phyloP scores from a whole-genome alignment of 2,113 vertebrate genomes.

The Felis catus region F.catus_Fca126_mat1.0 CM031416.1:68023501-68024000 shows the following conservation, averaged over 20 bases:
- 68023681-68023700: too few relatives aligned
- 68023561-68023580: too few relatives aligned
- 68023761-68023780: background rate
- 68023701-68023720: background rate
- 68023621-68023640: too few relatives aligned
- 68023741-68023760: background rate
- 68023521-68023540: too few relatives aligned
- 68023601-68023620: too few relatives aligned
- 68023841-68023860: background rate
- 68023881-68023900: background rate
- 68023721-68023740: background rate
- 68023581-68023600: too few relatives aligned
- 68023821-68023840: constrained; percentile 2
- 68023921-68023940: background rate
- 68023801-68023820: background rate
- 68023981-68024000: background rate
- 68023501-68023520: too few relatives aligned
- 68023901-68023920: background rate
- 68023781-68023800: background rate
- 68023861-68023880: background rate
- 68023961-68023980: background rate
- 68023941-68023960: background rate
- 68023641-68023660: too few relatives aligned
- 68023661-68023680: too few relatives aligned
- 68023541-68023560: too few relatives aligned